Evolutionary conservation across 64 coral and sea anemone species (phyloP).

Genomic region (Anthopleura sola): DNA sequence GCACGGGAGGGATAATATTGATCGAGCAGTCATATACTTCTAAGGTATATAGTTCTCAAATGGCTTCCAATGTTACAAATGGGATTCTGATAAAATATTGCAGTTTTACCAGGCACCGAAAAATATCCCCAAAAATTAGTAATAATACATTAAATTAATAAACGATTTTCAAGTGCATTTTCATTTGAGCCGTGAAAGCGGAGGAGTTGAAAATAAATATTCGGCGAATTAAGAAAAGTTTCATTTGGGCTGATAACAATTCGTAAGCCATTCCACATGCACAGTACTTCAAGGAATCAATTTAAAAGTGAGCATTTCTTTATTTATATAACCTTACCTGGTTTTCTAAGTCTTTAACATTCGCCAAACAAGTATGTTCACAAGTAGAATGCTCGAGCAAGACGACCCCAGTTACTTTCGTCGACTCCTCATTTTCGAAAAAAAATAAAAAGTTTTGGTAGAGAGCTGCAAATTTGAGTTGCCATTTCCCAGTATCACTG

Average conservation of each 20-base stretch:
- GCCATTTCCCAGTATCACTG: conserved; percentile 83
- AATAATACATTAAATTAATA: conserved; percentile 11
- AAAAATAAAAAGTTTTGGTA: conserved; percentile 95
- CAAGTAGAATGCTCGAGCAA: conserved; percentile 84
- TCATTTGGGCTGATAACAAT: neutral
- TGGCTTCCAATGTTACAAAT: conserved; percentile 5
- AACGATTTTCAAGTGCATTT: conserved; percentile 1
- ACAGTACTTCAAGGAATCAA: neutral
- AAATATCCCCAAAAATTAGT: neutral
- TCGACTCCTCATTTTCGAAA: conserved; percentile 78
- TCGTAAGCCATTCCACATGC: neutral
- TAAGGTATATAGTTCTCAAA: neutral
- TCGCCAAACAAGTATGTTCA: conserved; percentile 75
- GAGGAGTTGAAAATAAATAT: neutral
- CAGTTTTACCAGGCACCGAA: neutral
- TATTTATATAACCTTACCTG: conserved; percentile 50
- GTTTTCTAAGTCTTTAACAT: conserved; percentile 77
- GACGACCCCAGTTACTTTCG: conserved; percentile 73
- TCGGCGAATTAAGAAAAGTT: neutral
- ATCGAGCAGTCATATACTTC: neutral
- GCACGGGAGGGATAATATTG: neutral
- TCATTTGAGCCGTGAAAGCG: neutral
- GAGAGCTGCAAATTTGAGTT: conserved; percentile 69
- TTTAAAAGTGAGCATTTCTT: neutral
- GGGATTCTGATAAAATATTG: neutral